Conservation (phyloP, 2,888 invertebrate genomes). For the Lycocerus yunnanus region DNA sequence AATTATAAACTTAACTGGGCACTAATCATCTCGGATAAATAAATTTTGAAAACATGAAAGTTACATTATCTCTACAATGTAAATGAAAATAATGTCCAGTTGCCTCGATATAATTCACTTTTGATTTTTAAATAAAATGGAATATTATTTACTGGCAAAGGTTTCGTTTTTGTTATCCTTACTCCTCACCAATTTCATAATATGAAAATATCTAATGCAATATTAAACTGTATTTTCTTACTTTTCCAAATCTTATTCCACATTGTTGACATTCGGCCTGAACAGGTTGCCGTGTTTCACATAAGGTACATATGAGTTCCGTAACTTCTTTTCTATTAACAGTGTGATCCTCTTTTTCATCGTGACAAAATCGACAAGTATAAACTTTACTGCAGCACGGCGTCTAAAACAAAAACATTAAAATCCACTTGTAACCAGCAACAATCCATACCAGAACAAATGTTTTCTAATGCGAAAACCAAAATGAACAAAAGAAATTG, state of each 20-base stretch:
- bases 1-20: not conserved
- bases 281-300: conserved; percentile 79
- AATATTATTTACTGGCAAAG: not conserved
- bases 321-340: conserved; percentile 83
- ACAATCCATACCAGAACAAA: not conserved
- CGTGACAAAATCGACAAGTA: conserved; percentile 88
- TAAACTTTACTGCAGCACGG: conserved; percentile 90
- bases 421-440: not conserved
- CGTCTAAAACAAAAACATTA: conserved; percentile 66
- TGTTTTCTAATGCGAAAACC: not conserved
- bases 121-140: not conserved
- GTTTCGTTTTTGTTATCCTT: not conserved
- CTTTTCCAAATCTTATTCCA: conserved; percentile 79
- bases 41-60: not conserved
- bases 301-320: conserved; percentile 81
- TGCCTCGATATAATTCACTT: too few species aligned
- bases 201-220: not conserved
- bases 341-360: conserved; percentile 83
- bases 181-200: too few species aligned
- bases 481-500: conserved; percentile 8
- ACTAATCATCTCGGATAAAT: not conserved
- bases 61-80: too few species aligned
- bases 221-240: conserved; percentile 46
- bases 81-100: too few species aligned
- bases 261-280: conserved; percentile 80